Evolutionary conservation across 2,888 invertebrate species (phyloP), one percentile per base, ranked within the genome.

Genomic region (Shargacucullia verbasci): DNA sequence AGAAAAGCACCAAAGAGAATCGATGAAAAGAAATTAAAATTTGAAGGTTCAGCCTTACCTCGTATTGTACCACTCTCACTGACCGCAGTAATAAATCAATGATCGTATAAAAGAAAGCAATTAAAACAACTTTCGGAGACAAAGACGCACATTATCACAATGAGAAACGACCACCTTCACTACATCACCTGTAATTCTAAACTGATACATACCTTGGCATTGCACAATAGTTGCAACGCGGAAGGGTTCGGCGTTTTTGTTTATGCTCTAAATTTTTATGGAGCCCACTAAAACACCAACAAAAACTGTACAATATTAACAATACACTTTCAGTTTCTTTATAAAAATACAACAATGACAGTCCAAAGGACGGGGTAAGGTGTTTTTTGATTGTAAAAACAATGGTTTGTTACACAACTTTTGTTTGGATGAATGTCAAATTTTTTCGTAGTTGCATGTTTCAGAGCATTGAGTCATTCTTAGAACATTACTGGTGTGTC

Each of bases 291-390:
- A 89, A 88, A 81, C 55, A 73, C 72, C 79, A 80, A 79, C 89
- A 89, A 90, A 90, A 89, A 89, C 80, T 83, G 73, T 81, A 83
- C 84, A 81, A 75, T 77, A 79, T 64, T 60, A 77, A 92, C 94
- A 93, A 92, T 90, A 76, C 81, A 94, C 94, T 94, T 92, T 94
- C 94, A 90, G 84, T 94, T 94, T 94, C 94, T 91, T 90, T 94
- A 93, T 93, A 92, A 92, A 92, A 82, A 55, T 67, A 62, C 82
- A 89, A 91, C 82, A 70, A 76, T 57, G 59, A 69, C 59, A 59
- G 70, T 70, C 70, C 73, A 68, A 55, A 74, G 71, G 78, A 83
- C 70, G 79, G 81, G 81, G 83, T 84, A 84, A 92, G 92, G 92
- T 92, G 91, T 91, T 93, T 93, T 94, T 93, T 87, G 87, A 92